These are phyloP conservation scores for Caenorhabditis japonica DNA, from an alignment of 2,888 invertebrate genomes.

Conservation along the genomic window DNA sequence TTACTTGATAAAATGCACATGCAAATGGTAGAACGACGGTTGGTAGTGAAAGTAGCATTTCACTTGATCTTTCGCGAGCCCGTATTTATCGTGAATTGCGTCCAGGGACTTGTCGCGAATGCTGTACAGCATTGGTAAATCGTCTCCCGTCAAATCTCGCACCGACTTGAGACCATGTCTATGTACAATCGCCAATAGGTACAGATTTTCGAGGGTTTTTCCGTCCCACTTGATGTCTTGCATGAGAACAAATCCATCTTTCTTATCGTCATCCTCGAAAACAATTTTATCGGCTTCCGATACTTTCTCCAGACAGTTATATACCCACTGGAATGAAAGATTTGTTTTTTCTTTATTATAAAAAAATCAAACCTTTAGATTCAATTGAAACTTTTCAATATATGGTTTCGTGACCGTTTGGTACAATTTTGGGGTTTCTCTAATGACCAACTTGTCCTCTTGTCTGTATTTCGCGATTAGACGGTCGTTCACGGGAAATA, in stretches of 20 bases:
- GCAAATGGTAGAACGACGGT: slow-evolving; percentile 95
- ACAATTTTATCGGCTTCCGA: slow-evolving; percentile 90
- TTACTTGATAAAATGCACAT: slow-evolving; percentile 83
- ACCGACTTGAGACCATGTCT: slow-evolving; percentile 86
- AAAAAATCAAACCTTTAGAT: slow-evolving; percentile 60
- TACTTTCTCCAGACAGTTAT: slow-evolving; percentile 93
- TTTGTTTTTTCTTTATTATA: slow-evolving; percentile 8
- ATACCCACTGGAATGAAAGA: slow-evolving; percentile 90
- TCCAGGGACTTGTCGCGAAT: slow-evolving; percentile 85
- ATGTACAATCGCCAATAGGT: slow-evolving; percentile 87
- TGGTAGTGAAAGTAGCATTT: slow-evolving; percentile 80
- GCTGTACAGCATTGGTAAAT: slow-evolving; percentile 86
- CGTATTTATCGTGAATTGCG: slow-evolving; percentile 86
- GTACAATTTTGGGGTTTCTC: slow-evolving; percentile 89
- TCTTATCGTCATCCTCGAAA: slow-evolving; percentile 86
- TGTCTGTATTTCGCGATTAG: slow-evolving; percentile 89
- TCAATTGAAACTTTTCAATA: slow-evolving; percentile 81
- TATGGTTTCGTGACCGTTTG: slow-evolving; percentile 85
- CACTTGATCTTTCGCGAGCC: slow-evolving; percentile 82
- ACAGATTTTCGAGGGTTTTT: slow-evolving; percentile 84
- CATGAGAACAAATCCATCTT: slow-evolving; percentile 88
- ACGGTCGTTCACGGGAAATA: slow-evolving; percentile 92
- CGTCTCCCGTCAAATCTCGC: slow-evolving; percentile 78
- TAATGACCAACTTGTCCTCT: slow-evolving; percentile 85
- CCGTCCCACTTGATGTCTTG: slow-evolving; percentile 98